Conservation (phyloP, 2,888 invertebrate species). For the Diplazon laetatorius region DNA sequence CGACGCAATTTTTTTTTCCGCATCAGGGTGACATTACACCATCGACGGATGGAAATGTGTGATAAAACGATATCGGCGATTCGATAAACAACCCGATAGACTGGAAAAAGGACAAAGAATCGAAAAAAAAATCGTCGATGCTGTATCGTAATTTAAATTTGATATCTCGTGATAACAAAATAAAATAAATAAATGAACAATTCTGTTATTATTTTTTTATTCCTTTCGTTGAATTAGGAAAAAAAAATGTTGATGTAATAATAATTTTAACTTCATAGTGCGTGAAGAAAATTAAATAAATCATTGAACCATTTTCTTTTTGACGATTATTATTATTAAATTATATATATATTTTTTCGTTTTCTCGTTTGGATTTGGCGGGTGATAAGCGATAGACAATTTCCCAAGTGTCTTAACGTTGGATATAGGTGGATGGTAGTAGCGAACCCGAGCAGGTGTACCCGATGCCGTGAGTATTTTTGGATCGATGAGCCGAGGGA, state of each 20-base stretch:
- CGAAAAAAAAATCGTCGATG: too few species aligned
- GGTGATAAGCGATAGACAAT: slow-evolving; percentile 14
- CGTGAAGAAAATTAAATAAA: background rate
- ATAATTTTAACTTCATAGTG: background rate
- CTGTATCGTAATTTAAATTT: too few species aligned
- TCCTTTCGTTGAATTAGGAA: too few species aligned
- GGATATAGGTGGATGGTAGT: background rate
- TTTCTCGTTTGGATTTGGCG: slow-evolving; percentile 7
- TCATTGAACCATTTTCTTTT: background rate
- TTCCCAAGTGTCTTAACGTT: slow-evolving; percentile 19
- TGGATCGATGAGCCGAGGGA: slow-evolving; percentile 26
- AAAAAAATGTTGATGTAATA: background rate
- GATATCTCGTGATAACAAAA: too few species aligned
- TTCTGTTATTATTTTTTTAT: too few species aligned
- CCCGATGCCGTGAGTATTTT: slow-evolving; percentile 15
- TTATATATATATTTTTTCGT: too few species aligned
- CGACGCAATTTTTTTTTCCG: background rate
- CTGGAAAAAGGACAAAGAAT: background rate
- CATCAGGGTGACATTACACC: too few species aligned
- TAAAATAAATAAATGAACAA: too few species aligned
- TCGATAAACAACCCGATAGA: too few species aligned
- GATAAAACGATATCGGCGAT: background rate
- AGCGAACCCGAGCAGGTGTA: slow-evolving; percentile 21
- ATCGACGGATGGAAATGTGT: too few species aligned
- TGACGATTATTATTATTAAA: too few species aligned